Evolutionary conservation across 2,797 vertebrate genomes (phyloP).

Genomic region (Hipposideros larvatus): DNA sequence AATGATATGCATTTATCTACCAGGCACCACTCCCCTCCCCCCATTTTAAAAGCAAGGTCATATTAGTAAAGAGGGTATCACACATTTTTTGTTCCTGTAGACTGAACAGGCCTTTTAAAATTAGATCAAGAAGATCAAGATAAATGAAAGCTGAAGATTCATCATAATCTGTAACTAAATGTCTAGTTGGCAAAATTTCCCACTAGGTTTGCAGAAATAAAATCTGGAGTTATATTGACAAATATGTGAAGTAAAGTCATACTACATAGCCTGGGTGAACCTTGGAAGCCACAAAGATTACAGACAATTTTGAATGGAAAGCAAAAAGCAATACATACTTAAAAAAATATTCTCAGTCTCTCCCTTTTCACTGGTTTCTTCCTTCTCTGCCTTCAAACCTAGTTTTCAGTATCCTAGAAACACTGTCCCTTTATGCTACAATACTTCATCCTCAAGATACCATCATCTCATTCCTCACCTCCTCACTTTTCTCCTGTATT

Average conservation of each 20-base stretch:
- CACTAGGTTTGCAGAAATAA: background rate
- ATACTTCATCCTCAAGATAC: background rate
- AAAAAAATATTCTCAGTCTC: background rate
- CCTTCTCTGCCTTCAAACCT: background rate
- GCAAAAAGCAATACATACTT: background rate
- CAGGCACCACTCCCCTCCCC: background rate
- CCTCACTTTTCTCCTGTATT: background rate
- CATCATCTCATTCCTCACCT: background rate
- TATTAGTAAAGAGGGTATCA: constrained; percentile 23
- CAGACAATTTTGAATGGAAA: constrained; percentile 57
- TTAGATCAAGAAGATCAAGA: constrained; percentile 48
- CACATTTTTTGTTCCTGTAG: background rate
- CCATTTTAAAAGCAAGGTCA: constrained; percentile 57
- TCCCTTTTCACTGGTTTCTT: constrained; percentile 22
- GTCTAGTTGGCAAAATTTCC: background rate
- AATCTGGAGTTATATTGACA: background rate
- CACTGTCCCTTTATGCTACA: background rate
- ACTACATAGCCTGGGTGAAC: background rate
- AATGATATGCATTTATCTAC: background rate
- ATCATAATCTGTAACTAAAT: constrained; percentile 16
- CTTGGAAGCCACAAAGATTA: constrained; percentile 11
- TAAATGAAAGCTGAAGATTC: constrained; percentile 36
- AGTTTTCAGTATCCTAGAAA: background rate
- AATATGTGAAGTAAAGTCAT: constrained; percentile 33
- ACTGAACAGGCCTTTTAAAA: constrained; percentile 42